These are phyloP conservation scores for Polypedilum vanderplanki DNA, from an alignment of 1,140 invertebrate species.

Conservation along the genomic window DNA sequence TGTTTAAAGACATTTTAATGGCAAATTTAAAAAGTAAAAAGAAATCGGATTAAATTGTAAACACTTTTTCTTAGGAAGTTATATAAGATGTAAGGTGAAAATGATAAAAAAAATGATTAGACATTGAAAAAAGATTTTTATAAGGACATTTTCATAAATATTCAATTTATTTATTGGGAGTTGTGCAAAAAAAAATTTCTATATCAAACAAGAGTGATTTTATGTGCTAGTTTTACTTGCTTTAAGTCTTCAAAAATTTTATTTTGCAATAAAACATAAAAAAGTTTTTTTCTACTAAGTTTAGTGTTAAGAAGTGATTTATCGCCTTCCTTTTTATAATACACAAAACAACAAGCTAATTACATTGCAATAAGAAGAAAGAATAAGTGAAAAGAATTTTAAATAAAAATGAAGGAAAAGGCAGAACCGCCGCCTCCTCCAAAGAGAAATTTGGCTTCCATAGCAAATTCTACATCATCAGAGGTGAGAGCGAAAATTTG, in stretches of 20 bases:
- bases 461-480: neutral
- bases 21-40: neutral
- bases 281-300: neutral
- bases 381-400: neutral
- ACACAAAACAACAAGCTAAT: neutral
- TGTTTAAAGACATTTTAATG: neutral
- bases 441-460: neutral
- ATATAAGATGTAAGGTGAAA: slow-evolving; percentile 6
- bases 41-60: neutral
- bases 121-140: neutral
- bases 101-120: neutral
- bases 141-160: neutral
- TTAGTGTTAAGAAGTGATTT: slow-evolving; percentile 11
- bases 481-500: neutral
- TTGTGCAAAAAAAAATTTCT: slow-evolving; percentile 21
- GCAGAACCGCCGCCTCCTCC: slow-evolving; percentile 4
- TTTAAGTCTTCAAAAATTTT: no score
- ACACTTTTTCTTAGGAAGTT: neutral
- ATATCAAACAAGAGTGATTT: no score
- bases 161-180: neutral
- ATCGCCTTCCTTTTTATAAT: neutral
- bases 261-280: neutral
- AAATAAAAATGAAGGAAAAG: neutral
- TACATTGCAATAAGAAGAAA: neutral
- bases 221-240: no score